A percentile compares a stretch with the other conserved stretches of the same genome.
These are phyloP conservation scores for Ictalurus punctatus DNA, from an alignment of 2,113 vertebrate species.

Conservation along the genomic window DNA sequence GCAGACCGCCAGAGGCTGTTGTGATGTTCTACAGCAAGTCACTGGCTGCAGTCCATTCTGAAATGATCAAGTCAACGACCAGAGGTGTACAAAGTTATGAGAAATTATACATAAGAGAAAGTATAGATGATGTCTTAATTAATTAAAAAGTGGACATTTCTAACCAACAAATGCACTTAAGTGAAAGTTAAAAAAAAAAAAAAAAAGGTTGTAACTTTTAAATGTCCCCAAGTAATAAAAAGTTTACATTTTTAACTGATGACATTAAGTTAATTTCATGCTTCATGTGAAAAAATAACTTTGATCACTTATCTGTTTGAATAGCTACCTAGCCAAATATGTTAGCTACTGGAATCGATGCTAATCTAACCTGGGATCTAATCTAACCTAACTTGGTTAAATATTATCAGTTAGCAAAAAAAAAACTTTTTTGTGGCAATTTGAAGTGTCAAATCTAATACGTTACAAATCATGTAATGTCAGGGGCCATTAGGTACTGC, in stretches of 20 bases:
- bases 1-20: not conserved
- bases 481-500: not conserved
- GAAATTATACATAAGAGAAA: not conserved
- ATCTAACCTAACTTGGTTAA: not conserved
- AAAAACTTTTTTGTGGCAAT: not conserved
- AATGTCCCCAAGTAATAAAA: not conserved
- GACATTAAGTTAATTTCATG: not conserved
- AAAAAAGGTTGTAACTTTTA: not conserved
- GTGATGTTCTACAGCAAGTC: not conserved
- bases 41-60: not conserved
- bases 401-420: not conserved
- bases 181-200: not conserved
- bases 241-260: not conserved
- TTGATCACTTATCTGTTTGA: not conserved
- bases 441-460: not conserved
- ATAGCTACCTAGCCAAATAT: not conserved
- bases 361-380: not conserved
- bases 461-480: not conserved
- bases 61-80: not conserved
- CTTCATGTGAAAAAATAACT: not conserved
- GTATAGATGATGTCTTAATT: not conserved
- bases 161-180: not conserved
- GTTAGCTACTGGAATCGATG: not conserved
- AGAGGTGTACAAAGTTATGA: not conserved
- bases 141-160: not conserved